Base-by-base conservation (phyloP, 2,113 vertebrate species). In the Aptenodytes patagonicus region DNA sequence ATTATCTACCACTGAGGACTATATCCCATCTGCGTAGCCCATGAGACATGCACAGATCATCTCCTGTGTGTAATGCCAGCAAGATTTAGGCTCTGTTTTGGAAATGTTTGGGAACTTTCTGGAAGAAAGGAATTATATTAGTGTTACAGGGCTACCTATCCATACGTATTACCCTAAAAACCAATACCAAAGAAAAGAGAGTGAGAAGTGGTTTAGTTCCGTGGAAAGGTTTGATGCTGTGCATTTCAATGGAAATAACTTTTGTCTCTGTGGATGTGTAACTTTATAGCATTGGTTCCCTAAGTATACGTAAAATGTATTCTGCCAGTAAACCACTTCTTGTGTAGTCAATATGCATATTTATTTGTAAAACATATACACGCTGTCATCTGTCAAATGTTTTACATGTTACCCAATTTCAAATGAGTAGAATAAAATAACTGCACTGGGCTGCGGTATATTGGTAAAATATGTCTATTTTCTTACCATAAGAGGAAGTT, bases 301-400 rank as follows among this genome's bases (percentile, higher is more conserved):
- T 73, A 86, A 95, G 87, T 62, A 44, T 55, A 90, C n/a, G 93
- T 93, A 96, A 95, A 96, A 86, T 0, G 3, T 82, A 79, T 87
- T 95, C 93, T 85, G 81, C 40, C 18, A 38, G 68, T 83, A 95
- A 84, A 85, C 20, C n/a, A 46, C 64, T 90, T 70, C 55, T 90
- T 64, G 42, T 80, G 72, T 70, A 96, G 62, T 71, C 81, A 91
- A 78, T 91, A 88, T 80, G 66, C 94, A 83, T 90, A 88, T 93
- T 95, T 95, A 91, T 95, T 96, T 78, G 78, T 73, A 91, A 94
- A 95, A 90, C 84, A 80, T 84, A 80, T 34, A 51, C 82, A 83
- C 24, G 25, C 81, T 87, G 73, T 96, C 91, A 91, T 93, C 93
- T 96, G 68, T 91, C 87, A 40, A 91, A 90, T 78, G 46, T 90